Evolutionary conservation across 2,888 invertebrate genomes (phyloP), one percentile per base, ranked within the genome.

Genomic region (Parnassius apollo): DNA sequence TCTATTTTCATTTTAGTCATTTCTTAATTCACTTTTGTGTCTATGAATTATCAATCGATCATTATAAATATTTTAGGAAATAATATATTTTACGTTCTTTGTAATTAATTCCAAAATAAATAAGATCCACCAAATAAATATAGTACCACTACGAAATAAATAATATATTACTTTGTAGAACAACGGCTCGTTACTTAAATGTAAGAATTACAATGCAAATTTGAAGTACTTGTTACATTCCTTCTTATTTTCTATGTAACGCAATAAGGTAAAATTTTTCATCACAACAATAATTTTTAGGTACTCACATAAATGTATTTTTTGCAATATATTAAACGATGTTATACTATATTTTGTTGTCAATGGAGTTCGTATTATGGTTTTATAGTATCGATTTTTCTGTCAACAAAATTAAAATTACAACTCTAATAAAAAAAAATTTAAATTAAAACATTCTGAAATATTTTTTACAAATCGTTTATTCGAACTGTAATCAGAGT

Each of bases 1-100:
- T 91, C 90, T 91, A 90, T 91, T 90, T 86, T 91, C 90, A 89
- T 90, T 91, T 90, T 85, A 90, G 84, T 90, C 90, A 77, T 68
- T 62, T 67, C 62, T 67, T 61, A 66, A 65, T 66, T 58, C 68
- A 66, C 51, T 62, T 53, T 55, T 62, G 57, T 61, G 61, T 60
- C 10, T n/a, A 7, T 59, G 35, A 25, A 18, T 60, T 50, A 18
- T 11, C 56, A 56, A 51, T 45, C 54, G 60, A 44, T 44, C 44
- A 60, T 18, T 54, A 13, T 42, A 48, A 52, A 12, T 10, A n/a
- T 44, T 42, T 49, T 53, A 48, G 48, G 42, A 35, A 35, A 35
- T 49, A 53, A 13, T 35, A n/a, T n/a, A 35, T 53, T 42, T 42
- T 42, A 42, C 42, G 42, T 44, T 44, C 11, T 2, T 53, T n/a